Percentiles rank a stretch among this genome's conserved stretches.
These are phyloP conservation scores for Drosophila anceps DNA, from an alignment of 2,888 invertebrate species.

Conservation along the genomic window DNA sequence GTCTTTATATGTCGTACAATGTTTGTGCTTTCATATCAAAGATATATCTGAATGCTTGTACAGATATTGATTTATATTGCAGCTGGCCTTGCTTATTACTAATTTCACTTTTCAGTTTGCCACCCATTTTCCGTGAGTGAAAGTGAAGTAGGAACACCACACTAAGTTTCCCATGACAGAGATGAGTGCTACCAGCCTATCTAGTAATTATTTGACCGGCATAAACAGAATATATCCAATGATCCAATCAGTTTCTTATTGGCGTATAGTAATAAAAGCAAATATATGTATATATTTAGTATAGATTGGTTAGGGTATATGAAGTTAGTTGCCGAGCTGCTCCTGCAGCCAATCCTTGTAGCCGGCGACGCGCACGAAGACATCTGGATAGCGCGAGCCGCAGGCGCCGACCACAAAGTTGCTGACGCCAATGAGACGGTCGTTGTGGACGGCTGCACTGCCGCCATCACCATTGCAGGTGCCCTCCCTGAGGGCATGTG, in stretches of 20 bases:
- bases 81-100: not conserved
- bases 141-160: too few relatives aligned
- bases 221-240: not conserved
- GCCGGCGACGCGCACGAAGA: constrained; percentile 64
- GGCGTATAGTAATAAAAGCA: not conserved
- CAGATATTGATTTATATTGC: not conserved
- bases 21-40: not conserved
- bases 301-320: not conserved
- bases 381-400: constrained; percentile 81
- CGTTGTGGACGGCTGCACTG: constrained; percentile 74
- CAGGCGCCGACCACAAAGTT: constrained; percentile 81
- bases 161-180: too few relatives aligned
- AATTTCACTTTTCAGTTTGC: not conserved
- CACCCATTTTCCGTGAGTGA: not conserved
- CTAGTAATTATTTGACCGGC: not conserved
- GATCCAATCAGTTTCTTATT: not conserved
- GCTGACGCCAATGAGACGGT: constrained; percentile 72
- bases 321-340: constrained; percentile 44
- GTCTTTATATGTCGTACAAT: not conserved
- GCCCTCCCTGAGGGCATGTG: constrained; percentile 75
- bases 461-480: constrained; percentile 83
- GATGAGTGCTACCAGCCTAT: not conserved
- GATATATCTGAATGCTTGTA: not conserved
- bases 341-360: constrained; percentile 66
- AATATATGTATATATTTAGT: constrained; percentile 7